Conservation (phyloP, 2,888 invertebrate species). For the Desoria tigrina region DNA sequence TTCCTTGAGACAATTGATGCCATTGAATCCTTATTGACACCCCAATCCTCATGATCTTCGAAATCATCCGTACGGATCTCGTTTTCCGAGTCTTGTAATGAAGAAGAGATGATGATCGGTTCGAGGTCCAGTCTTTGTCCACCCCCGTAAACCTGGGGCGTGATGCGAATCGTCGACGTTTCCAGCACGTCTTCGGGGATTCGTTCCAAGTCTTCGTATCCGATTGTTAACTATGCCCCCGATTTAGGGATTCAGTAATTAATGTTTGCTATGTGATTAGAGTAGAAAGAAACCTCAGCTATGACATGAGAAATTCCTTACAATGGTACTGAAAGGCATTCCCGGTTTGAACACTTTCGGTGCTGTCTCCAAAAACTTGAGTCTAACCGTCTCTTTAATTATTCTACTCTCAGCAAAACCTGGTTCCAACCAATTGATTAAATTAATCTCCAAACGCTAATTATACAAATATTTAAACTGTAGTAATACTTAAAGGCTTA, state of each 20-base stretch:
- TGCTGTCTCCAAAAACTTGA: slow-evolving; percentile 60
- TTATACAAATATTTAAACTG: no score
- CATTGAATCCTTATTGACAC: slow-evolving; percentile 6
- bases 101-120: slow-evolving; percentile 34
- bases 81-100: slow-evolving; percentile 23
- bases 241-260: neutral
- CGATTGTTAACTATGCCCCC: slow-evolving; percentile 54
- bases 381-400: slow-evolving; percentile 58
- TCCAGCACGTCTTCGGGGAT: slow-evolving; percentile 54
- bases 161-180: slow-evolving; percentile 52
- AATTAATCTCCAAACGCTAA: no score
- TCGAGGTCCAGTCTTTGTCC: slow-evolving; percentile 48
- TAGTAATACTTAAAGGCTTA: no score
- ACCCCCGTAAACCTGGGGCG: slow-evolving; percentile 49
- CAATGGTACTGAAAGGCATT: slow-evolving; percentile 60
- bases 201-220: slow-evolving; percentile 55
- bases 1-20: neutral
- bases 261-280: neutral
- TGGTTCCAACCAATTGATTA: slow-evolving; percentile 15
- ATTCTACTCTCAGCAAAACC: slow-evolving; percentile 58
- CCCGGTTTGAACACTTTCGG: slow-evolving; percentile 62
- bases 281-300: neutral
- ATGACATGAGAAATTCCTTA: slow-evolving; percentile 54
- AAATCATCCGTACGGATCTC: slow-evolving; percentile 15
- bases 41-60: slow-evolving; percentile 16